phyloP scores from a whole-genome alignment of 2,113 vertebrate species.

The Indicator indicator region DNA sequence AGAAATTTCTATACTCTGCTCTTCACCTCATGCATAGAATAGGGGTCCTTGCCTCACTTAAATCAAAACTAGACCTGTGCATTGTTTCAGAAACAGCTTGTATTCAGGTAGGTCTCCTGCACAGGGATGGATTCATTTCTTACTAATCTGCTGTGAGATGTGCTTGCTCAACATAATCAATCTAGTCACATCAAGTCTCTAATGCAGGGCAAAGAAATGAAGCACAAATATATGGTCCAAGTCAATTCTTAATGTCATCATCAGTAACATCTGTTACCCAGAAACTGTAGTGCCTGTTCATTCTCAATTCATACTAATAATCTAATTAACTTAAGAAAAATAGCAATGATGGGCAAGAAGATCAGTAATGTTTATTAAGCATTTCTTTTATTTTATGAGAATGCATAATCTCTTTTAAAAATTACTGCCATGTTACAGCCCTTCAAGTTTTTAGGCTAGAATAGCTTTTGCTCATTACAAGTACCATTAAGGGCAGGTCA shows the following conservation, averaged over 20 bases:
- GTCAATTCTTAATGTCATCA: background rate
- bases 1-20: background rate
- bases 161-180: background rate
- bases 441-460: background rate
- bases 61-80: background rate
- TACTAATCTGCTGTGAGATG: background rate
- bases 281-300: background rate
- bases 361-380: background rate
- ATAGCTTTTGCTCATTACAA: background rate
- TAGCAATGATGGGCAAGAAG: background rate
- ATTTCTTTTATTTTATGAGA: background rate
- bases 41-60: background rate
- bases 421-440: background rate
- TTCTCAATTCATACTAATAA: background rate
- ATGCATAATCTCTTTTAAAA: background rate
- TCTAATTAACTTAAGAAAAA: background rate
- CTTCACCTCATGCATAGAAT: background rate
- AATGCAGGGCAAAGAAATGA: background rate
- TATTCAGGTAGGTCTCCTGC: background rate
- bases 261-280: background rate
- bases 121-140: background rate
- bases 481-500: background rate
- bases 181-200: background rate
- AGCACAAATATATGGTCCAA: background rate
- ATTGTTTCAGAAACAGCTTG: background rate